These are phyloP conservation scores for Macrosteles quadrilineatus DNA, from an alignment of 1,140 invertebrate species.

Conservation along the genomic window DNA sequence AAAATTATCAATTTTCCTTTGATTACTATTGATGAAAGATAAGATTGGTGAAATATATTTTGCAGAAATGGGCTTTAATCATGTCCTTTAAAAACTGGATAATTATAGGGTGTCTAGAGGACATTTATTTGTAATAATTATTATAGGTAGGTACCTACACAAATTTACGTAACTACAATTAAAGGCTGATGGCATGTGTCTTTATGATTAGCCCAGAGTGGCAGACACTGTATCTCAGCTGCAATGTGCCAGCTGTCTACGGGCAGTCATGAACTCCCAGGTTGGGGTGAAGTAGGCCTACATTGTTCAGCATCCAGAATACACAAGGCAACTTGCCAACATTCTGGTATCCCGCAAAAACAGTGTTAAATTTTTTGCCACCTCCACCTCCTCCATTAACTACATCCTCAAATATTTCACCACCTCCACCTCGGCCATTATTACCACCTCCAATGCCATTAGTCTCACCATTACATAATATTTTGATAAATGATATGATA, in stretches of 20 bases:
- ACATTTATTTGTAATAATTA: no score
- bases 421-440: no score
- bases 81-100: no score
- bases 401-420: no score
- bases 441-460: background rate
- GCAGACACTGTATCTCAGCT: constrained; percentile 52
- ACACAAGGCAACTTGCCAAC: constrained; percentile 51
- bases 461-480: background rate
- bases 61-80: no score
- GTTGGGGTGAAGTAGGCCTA: constrained; percentile 54
- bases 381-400: no score
- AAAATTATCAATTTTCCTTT: background rate
- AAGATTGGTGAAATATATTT: background rate
- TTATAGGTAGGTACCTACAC: no score
- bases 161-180: no score
- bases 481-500: background rate
- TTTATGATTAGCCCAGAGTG: constrained; percentile 47
- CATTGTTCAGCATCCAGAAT: constrained; percentile 51
- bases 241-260: constrained; percentile 53
- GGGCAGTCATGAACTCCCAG: constrained; percentile 55
- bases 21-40: background rate
- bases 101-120: no score
- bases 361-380: constrained; percentile 57
- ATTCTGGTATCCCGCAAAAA: constrained; percentile 53
- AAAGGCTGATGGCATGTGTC: no score